Evolutionary conservation across 2,797 vertebrate species (phyloP).

Genomic region (Enteromius argenteus): DNA sequence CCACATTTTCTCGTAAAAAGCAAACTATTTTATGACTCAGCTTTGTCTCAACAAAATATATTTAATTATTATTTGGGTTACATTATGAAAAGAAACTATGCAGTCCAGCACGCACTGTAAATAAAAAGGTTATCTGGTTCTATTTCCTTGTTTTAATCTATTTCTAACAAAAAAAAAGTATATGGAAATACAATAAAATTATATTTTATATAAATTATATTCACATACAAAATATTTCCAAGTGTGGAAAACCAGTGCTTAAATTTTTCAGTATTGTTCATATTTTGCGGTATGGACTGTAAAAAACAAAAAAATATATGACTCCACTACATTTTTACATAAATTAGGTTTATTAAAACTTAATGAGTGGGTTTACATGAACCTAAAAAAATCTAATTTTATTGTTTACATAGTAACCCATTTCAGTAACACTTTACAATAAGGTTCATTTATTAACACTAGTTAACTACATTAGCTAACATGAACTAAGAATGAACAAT

Average conservation of each 20-base stretch:
- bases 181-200: neutral
- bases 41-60: conserved; percentile 21
- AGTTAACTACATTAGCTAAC: no score
- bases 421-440: no score
- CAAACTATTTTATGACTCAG: conserved; percentile 10
- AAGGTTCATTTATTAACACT: no score
- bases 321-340: neutral
- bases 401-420: neutral
- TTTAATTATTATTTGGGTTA: conserved; percentile 7
- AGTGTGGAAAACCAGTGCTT: neutral
- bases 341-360: neutral
- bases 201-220: neutral
- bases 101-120: neutral
- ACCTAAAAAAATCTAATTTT: neutral
- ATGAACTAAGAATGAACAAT: no score
- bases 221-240: neutral
- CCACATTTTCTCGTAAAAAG: neutral
- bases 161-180: neutral
- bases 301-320: neutral
- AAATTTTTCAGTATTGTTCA: neutral
- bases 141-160: neutral
- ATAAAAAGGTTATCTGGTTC: neutral
- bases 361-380: neutral
- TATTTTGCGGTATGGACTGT: neutral
- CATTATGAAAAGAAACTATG: neutral